Percentiles rank a stretch among this genome's conserved stretches.
Conservation (phyloP, 2,797 vertebrate species). For the Loris lydekkerianus region DNA sequence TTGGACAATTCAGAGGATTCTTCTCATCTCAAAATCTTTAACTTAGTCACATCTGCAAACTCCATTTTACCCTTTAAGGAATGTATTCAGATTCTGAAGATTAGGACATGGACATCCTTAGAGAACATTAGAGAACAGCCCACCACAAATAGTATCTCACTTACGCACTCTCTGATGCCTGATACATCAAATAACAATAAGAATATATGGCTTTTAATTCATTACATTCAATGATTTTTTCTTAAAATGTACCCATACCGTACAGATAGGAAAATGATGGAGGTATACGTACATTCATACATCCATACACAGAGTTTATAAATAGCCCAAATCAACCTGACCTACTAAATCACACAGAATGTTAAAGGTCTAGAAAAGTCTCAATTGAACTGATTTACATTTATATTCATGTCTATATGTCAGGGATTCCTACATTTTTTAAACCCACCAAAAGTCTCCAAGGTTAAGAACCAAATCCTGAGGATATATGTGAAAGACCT, state of each 20-base stretch:
- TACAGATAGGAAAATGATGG: not conserved
- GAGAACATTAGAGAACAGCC: not conserved
- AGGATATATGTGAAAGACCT: not conserved
- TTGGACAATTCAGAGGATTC: not conserved
- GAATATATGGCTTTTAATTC: not conserved
- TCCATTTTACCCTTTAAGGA: not conserved
- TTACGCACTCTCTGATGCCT: not conserved
- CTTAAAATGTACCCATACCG: not conserved
- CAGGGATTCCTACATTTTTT: not conserved
- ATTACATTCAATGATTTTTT: not conserved
- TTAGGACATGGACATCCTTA: not conserved
- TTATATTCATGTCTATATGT: not conserved
- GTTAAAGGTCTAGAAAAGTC: not conserved
- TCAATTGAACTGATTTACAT: not conserved
- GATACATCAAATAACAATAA: not conserved
- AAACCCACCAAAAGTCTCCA: not conserved
- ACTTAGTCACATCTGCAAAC: not conserved
- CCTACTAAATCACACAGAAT: constrained; percentile 37
- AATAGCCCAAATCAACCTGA: constrained; percentile 54
- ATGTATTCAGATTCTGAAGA: not conserved
- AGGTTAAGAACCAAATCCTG: not conserved
- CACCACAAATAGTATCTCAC: not conserved
- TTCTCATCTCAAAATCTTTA: not conserved
- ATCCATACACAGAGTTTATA: constrained; percentile 37
- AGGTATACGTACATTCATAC: accelerated